Evolutionary conservation across 2,113 vertebrate genomes (phyloP).

Genomic region (Verasper variegatus): DNA sequence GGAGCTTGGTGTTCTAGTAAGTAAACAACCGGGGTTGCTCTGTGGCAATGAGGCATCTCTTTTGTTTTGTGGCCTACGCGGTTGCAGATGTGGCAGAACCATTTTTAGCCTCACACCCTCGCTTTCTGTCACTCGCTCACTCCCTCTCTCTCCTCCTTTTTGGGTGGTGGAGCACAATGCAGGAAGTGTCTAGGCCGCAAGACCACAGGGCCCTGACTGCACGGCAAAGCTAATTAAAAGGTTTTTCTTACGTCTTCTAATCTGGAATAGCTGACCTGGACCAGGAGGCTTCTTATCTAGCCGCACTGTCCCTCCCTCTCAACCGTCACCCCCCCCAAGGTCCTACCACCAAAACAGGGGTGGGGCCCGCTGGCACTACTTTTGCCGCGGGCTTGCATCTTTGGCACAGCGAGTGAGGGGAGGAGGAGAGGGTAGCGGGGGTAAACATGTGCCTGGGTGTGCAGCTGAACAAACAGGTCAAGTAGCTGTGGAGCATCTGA

Average conservation of each 20-base stretch:
- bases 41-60: constrained; percentile 53
- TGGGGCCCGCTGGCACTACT: constrained; percentile 8
- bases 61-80: constrained; percentile 47
- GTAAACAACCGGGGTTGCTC: constrained; percentile 25
- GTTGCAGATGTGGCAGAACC: constrained; percentile 71
- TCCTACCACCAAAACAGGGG: constrained; percentile 33
- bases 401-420: constrained; percentile 38
- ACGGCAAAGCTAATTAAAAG: constrained; percentile 79
- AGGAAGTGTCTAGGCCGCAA: constrained; percentile 78
- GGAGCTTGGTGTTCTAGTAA: constrained; percentile 18
- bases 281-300: constrained; percentile 51
- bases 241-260: constrained; percentile 70
- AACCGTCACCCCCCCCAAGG: constrained; percentile 16
- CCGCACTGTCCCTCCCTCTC: background rate
- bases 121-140: constrained; percentile 59
- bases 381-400: constrained; percentile 38
- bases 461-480: constrained; percentile 82
- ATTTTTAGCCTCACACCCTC: constrained; percentile 78
- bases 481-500: constrained; percentile 68
- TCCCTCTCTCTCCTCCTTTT: constrained; percentile 46
- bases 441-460: constrained; percentile 36
- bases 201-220: constrained; percentile 65
- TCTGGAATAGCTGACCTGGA: constrained; percentile 72
- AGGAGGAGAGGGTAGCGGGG: constrained; percentile 23
- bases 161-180: constrained; percentile 76